A percentile compares a stretch with the other conserved stretches of the same genome.
phyloP scores from a whole-genome alignment of 2,888 invertebrate species.

The Hemaris fuciformis region DNA sequence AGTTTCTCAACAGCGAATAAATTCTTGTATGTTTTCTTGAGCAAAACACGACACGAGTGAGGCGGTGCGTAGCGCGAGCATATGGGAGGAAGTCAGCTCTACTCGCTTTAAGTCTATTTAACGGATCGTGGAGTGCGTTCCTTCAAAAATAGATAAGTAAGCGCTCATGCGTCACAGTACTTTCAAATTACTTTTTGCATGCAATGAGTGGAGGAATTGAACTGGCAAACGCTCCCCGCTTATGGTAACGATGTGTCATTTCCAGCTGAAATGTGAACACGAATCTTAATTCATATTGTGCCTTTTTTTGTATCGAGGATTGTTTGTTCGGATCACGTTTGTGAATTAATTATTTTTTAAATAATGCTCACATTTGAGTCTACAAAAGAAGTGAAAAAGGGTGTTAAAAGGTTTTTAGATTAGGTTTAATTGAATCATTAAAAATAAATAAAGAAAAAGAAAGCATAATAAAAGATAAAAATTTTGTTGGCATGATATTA shows the following conservation, averaged over 20 bases:
- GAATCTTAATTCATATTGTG: constrained; percentile 51
- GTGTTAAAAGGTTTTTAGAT: too few relatives aligned
- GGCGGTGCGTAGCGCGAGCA: constrained; percentile 65
- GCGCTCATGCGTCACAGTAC: constrained; percentile 67
- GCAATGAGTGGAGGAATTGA: constrained; percentile 73
- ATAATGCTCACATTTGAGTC: too few relatives aligned
- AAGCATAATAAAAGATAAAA: too few relatives aligned
- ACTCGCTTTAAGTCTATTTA: constrained; percentile 71
- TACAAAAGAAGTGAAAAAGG: too few relatives aligned
- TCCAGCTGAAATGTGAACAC: constrained; percentile 63
- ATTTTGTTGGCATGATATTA: too few relatives aligned
- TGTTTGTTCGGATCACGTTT: neutral
- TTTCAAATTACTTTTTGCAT: constrained; percentile 76
- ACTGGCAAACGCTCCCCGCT: constrained; percentile 67
- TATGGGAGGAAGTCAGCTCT: constrained; percentile 71
- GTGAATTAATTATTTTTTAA: neutral
- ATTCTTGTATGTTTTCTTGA: constrained; percentile 53
- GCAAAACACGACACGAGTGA: constrained; percentile 52
- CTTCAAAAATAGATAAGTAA: constrained; percentile 72
- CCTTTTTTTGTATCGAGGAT: constrained; percentile 8
- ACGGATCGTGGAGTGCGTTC: constrained; percentile 69
- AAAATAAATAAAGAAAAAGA: too few relatives aligned
- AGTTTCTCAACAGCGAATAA: constrained; percentile 43
- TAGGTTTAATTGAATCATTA: too few relatives aligned
- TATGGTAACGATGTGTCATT: constrained; percentile 73